phyloP scores from a whole-genome alignment of 2,797 vertebrate genomes.

The Lepus townsendii region DNA sequence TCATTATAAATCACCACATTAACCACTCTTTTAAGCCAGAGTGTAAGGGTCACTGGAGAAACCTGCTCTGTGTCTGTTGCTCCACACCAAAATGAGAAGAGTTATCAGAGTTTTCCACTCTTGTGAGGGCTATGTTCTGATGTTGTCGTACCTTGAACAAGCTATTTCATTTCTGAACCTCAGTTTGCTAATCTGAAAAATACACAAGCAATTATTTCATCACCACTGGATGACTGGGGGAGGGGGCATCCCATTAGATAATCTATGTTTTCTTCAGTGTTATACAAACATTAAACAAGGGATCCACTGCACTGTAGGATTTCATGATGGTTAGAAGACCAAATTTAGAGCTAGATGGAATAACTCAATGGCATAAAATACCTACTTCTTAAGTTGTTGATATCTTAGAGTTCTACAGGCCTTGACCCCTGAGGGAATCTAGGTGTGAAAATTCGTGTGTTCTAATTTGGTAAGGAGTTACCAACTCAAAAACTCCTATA shows the following conservation, averaged over 20 bases:
- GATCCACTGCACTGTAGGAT: background rate
- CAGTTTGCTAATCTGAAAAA: constrained; percentile 27
- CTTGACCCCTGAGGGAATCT: background rate
- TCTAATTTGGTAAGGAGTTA: constrained; percentile 21
- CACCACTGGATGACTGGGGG: background rate
- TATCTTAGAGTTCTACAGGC: constrained; percentile 48
- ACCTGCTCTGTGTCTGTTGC: background rate
- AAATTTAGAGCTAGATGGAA: constrained; percentile 4
- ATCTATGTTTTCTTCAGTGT: background rate
- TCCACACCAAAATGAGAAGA: background rate
- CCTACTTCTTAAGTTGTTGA: background rate
- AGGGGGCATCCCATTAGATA: background rate
- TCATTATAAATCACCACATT: constrained; percentile 44
- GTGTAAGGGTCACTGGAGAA: background rate
- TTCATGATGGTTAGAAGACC: background rate
- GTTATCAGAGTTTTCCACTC: background rate
- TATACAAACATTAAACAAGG: background rate
- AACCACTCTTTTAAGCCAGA: background rate
- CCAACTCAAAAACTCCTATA: background rate
- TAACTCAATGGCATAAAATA: background rate
- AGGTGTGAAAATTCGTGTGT: constrained; percentile 29
- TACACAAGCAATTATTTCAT: constrained; percentile 27
- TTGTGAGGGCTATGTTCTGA: background rate
- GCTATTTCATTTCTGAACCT: constrained; percentile 6
- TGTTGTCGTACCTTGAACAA: background rate